Base-by-base conservation (phyloP, 2,113 vertebrate species). In the Rafetus swinhoei region DNA sequence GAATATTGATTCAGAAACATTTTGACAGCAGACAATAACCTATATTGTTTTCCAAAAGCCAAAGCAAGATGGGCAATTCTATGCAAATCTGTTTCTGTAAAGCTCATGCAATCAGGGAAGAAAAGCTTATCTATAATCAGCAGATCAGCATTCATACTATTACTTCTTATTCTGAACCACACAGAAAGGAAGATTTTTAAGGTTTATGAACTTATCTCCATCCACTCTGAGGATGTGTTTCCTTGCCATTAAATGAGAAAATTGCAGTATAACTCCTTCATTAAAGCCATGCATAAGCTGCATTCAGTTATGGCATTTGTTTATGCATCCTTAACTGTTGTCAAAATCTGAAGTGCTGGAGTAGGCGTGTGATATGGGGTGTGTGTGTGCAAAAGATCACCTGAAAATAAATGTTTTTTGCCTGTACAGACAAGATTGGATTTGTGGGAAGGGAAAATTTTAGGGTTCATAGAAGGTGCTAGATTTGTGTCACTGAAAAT, bases 361-460 rank as follows among this genome's bases (percentile, higher is more conserved):
- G 1, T 1, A 5, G 57, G 12, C 7, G 1, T 0, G 2, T 27
- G 29, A 22, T 1, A 79, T 2, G 16, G 3, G 35, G 76, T 45
- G 45, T 5, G 39, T 45, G 1, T 13, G 1, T 2, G 16, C 59
- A 29, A 52, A 32, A 7, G 13, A 55, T 35, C 1, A 0, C 3
- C 4, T 0, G 25, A 29, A 50, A 45, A 27, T 45, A 25, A 57
- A 57, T 1, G 0, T 29, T 24, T 12, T 0, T 21, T 72, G 72
- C 25, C 62, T 22, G 11, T 19, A 1, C n/a, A 3, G 72, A 16
- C 53, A 50, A 69, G 39, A 53, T 59, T 5, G 35, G 16, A 52
- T 65, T 35, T 3, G n/a, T 1, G 55, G 13, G 24, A 16, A 9
- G 32, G 83, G 19, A 29, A 62, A 3, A 5, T 62, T 14, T 77